Base-by-base conservation (phyloP, 2,797 vertebrate genomes). In the Muscicapa striata region DNA sequence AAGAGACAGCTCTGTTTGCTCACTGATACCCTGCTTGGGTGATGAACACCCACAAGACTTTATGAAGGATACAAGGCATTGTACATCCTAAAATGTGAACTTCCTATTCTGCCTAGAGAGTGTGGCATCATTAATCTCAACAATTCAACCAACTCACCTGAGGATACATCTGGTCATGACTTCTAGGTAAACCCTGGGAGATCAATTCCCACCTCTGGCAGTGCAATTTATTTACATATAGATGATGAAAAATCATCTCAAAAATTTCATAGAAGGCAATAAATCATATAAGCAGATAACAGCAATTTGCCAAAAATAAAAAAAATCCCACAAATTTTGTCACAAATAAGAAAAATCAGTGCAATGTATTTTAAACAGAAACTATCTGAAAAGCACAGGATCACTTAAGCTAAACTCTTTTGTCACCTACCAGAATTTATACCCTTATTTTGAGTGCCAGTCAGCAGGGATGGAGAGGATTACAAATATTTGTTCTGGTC, bases 161-260 rank as follows among this genome's bases (percentile, higher is more conserved):
- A 69, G 51, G 19, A 69, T 68, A 69, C 27, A 59, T 40, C 38
- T 63, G 36, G 21, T 61, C 70, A 46, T 61, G 43, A 58, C 24
- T 79, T 61, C 67, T 30, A 62, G 21, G 49, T 15, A 78, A 57
- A 75, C n/a, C 57, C 58, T 79, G 9, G 13, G 43, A 62, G 17
- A 48, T 55, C 57, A 84, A 59, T 63, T 70, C 26, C 48, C n/a
- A 91, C 6, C 14, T 78, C 49, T 59, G 27, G 24, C 52, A 87
- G 41, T 41, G 15, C 8, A 82, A 93, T 95, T 81, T 87, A 78
- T 87, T 91, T 92, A 78, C 41, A 68, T n/a, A 78, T 6, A 86
- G 29, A 75, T 74, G 34, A 84, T 48, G 17, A 81, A 96, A 94
- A 84, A 43, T 48, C 29, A 69, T 32, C 23, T 89, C 34, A 81